phyloP scores from a whole-genome alignment of 2,113 vertebrate genomes.

The Stegastes partitus region DNA sequence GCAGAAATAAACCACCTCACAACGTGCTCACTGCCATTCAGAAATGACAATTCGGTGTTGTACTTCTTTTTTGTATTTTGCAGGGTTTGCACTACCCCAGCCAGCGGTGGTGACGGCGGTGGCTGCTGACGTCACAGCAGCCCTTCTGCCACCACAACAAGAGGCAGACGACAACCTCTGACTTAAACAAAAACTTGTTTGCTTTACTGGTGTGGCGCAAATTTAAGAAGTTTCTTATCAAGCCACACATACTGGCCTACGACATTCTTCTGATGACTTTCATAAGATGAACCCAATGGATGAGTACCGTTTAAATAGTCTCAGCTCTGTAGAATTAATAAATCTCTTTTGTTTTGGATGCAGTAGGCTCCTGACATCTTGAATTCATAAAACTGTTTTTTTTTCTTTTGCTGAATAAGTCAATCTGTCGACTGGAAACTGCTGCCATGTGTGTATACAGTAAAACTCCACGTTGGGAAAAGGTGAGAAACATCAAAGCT shows the following conservation, averaged over 20 bases:
- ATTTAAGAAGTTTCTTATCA: neutral
- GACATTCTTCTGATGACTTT: neutral
- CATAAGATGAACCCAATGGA: neutral
- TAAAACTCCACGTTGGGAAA: neutral
- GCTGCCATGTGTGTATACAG: neutral
- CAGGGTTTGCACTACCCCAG: slow-evolving; percentile 4
- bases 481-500: neutral
- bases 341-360: neutral
- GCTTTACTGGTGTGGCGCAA: too few species aligned
- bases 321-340: neutral
- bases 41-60: slow-evolving; percentile 14
- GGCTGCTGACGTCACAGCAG: neutral
- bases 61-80: slow-evolving; percentile 14
- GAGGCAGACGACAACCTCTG: neutral
- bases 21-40: neutral
- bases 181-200: neutral
- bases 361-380: neutral
- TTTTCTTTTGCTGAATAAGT: neutral
- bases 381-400: neutral
- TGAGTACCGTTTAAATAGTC: neutral
- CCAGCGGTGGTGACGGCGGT: slow-evolving; percentile 10
- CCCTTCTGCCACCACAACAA: neutral
- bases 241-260: neutral
- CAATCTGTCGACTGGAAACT: neutral
- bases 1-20: neutral